phyloP scores from a whole-genome alignment of 2,797 vertebrate species.

The Buphagus erythrorhynchus region DNA sequence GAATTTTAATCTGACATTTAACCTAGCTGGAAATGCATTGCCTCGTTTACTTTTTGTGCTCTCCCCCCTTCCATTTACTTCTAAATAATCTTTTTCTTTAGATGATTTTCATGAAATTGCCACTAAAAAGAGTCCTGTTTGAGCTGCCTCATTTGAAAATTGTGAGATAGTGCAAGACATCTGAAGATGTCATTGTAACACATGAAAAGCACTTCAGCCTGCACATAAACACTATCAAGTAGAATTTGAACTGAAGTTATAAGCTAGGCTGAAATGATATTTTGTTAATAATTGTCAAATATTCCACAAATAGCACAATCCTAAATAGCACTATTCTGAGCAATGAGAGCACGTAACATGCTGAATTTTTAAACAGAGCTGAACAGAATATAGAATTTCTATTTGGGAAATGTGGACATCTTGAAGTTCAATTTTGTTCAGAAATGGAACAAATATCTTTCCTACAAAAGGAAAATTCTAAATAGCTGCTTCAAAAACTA shows the following conservation, averaged over 20 bases:
- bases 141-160: slow-evolving; percentile 54
- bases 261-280: slow-evolving; percentile 60
- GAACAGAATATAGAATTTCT: slow-evolving; percentile 60
- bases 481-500: slow-evolving; percentile 20
- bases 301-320: slow-evolving; percentile 55
- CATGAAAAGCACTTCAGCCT: slow-evolving; percentile 63
- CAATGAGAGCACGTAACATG: background rate
- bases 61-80: slow-evolving; percentile 26
- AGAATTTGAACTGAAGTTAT: slow-evolving; percentile 56
- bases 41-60: slow-evolving; percentile 6
- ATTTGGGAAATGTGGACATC: slow-evolving; percentile 44
- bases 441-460: slow-evolving; percentile 48
- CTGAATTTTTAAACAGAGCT: slow-evolving; percentile 50
- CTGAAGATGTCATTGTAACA: slow-evolving; percentile 63
- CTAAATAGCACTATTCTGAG: slow-evolving; percentile 49
- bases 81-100: slow-evolving; percentile 62
- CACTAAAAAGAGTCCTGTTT: slow-evolving; percentile 57
- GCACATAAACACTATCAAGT: slow-evolving; percentile 59
- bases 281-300: slow-evolving; percentile 69
- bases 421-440: slow-evolving; percentile 60
- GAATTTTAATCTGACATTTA: slow-evolving; percentile 61
- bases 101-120: slow-evolving; percentile 64
- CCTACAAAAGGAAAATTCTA: slow-evolving; percentile 39
- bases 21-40: slow-evolving; percentile 52
- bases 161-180: slow-evolving; percentile 53